phyloP scores from a whole-genome alignment of 2,797 vertebrate species.

The Galagoides demidoff region DNA sequence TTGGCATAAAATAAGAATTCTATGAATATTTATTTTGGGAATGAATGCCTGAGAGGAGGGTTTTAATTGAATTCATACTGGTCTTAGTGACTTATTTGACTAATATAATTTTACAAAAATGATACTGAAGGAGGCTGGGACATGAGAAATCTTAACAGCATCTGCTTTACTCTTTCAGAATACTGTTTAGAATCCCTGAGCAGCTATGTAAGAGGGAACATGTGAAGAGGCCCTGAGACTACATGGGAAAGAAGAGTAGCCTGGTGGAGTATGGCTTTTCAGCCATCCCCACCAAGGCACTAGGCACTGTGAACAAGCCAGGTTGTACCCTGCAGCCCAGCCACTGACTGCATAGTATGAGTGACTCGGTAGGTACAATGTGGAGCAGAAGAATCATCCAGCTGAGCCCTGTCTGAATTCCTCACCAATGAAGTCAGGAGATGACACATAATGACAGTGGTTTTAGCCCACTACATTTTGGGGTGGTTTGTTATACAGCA shows the following conservation, averaged over 20 bases:
- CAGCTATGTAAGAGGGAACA: neutral
- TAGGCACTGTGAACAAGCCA: neutral
- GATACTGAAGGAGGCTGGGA: neutral
- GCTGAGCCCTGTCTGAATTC: neutral
- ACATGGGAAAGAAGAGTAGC: neutral
- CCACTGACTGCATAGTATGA: accelerated
- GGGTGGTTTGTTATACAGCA: neutral
- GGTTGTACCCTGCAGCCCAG: neutral
- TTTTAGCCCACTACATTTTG: neutral
- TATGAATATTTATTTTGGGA: neutral
- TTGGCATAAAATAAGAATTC: neutral
- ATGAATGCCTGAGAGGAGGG: neutral
- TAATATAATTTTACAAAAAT: neutral
- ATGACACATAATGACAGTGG: too few relatives aligned
- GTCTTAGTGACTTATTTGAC: neutral
- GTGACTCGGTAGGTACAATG: neutral
- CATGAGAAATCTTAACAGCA: neutral
- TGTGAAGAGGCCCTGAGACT: neutral
- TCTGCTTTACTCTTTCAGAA: neutral
- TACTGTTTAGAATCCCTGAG: neutral
- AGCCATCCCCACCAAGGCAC: neutral
- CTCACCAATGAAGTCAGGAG: neutral
- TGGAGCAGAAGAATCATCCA: neutral
- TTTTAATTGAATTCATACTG: neutral
- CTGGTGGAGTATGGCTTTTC: neutral